These are phyloP conservation scores for Baryphthengus martii DNA, from an alignment of 2,113 vertebrate genomes.

Conservation along the genomic window DNA sequence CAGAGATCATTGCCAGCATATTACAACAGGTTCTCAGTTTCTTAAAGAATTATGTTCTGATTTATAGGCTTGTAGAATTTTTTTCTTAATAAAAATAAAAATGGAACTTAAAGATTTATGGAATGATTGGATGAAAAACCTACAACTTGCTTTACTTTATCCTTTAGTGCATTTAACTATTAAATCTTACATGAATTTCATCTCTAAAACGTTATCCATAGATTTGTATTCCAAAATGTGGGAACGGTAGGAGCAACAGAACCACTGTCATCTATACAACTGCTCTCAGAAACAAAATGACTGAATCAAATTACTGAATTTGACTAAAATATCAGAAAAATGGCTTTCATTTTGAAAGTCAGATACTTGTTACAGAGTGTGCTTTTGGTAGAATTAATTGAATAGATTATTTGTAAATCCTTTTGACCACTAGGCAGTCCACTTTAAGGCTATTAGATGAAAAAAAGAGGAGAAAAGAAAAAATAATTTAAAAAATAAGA, in stretches of 20 bases:
- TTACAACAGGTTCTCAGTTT: background rate
- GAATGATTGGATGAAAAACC: background rate
- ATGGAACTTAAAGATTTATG: background rate
- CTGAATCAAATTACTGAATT: background rate
- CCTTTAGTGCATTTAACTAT: background rate
- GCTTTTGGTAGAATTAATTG: background rate
- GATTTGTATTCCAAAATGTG: background rate
- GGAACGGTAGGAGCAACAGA: background rate
- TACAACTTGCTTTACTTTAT: background rate
- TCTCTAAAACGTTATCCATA: background rate
- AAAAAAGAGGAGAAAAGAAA: background rate
- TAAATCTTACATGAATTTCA: background rate
- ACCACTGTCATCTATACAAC: background rate
- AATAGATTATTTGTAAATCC: background rate
- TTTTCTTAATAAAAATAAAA: background rate
- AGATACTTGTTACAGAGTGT: background rate
- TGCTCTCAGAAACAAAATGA: background rate
- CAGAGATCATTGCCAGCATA: conserved; percentile 3
- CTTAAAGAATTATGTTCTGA: background rate
- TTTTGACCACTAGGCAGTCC: background rate
- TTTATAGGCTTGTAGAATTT: background rate
- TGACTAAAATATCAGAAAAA: background rate
- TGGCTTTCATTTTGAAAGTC: background rate
- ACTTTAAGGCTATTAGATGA: background rate
- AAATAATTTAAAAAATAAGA: background rate